These are phyloP conservation scores for Pogona vitticeps DNA, from an alignment of 2,113 vertebrate genomes.

Conservation along the genomic window DNA sequence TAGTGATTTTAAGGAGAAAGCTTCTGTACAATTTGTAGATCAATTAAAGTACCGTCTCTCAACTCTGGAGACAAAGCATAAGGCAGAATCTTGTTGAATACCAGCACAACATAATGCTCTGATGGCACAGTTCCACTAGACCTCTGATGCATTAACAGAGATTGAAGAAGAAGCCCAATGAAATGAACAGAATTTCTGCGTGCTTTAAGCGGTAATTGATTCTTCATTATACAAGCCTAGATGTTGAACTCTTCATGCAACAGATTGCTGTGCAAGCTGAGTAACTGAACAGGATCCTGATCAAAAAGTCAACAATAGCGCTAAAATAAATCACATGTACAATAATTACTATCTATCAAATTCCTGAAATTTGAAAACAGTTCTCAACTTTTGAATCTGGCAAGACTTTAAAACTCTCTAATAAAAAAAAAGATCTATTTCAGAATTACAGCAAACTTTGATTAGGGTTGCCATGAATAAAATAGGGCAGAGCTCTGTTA, in stretches of 20 bases:
- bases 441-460: not conserved
- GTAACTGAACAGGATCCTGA: too few species aligned
- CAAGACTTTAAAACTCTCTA: not conserved
- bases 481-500: not conserved
- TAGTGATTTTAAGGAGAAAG: not conserved
- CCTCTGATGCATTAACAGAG: too few species aligned
- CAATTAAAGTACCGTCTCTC: not conserved
- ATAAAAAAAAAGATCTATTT: not conserved
- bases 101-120: too few species aligned
- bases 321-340: not conserved
- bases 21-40: not conserved
- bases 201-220: too few species aligned
- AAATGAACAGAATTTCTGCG: too few species aligned
- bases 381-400: not conserved
- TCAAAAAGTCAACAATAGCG: not conserved
- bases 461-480: not conserved
- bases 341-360: not conserved
- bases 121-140: too few species aligned
- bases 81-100: too few species aligned
- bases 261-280: too few species aligned
- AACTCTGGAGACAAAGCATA: not conserved
- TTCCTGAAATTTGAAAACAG: not conserved
- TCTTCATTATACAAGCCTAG: too few species aligned
- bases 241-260: too few species aligned
- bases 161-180: too few species aligned